phyloP scores from a whole-genome alignment of 1,140 invertebrate species.

The Schlechtendalia chinensis region DNA sequence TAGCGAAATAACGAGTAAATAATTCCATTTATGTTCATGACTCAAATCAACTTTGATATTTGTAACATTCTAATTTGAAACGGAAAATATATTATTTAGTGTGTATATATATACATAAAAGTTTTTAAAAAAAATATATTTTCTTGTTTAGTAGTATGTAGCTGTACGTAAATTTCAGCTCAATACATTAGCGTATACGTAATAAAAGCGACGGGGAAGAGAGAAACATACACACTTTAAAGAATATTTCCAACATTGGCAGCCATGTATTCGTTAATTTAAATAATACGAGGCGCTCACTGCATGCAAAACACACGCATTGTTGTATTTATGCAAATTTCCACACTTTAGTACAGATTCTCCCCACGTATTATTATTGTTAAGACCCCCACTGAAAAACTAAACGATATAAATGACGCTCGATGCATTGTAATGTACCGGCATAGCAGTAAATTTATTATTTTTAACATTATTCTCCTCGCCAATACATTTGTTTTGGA shows the following conservation, averaged over 20 bases:
- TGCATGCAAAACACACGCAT: constrained; percentile 46
- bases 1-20: not conserved
- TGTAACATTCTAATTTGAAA: not conserved
- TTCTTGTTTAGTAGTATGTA: too few species aligned
- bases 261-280: constrained; percentile 44
- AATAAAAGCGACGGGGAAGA: not conserved
- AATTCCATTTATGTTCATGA: not conserved
- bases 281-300: constrained; percentile 43
- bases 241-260: constrained; percentile 35
- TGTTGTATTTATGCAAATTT: constrained; percentile 49
- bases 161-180: not conserved
- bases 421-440: constrained; percentile 27
- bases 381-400: constrained; percentile 44
- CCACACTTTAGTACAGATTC: constrained; percentile 33
- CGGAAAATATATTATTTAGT: not conserved
- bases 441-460: constrained; percentile 20
- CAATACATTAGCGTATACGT: not conserved
- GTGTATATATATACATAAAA: too few species aligned
- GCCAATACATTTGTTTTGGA: not conserved
- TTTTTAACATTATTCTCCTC: not conserved
- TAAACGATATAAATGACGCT: constrained; percentile 42
- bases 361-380: constrained; percentile 33
- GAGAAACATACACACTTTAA: not conserved
- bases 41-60: not conserved
- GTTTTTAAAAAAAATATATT: too few species aligned